phyloP scores from a whole-genome alignment of 2,113 vertebrate species.

The Hippocampus barbouri region DNA sequence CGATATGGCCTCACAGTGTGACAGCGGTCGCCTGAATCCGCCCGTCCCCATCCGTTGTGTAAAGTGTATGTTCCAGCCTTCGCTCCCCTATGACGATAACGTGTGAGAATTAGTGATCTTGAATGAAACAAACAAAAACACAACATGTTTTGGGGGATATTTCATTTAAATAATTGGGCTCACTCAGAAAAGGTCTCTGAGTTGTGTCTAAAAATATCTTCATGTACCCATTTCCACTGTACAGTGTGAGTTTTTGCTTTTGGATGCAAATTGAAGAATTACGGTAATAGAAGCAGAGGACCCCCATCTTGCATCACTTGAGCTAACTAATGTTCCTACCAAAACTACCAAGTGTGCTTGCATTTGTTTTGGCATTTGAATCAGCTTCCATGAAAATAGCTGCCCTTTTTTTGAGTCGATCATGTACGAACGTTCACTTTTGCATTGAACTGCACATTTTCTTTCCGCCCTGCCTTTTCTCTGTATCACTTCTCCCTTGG shows the following conservation, averaged over 20 bases:
- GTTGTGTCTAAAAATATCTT: not conserved
- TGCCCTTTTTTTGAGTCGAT: not conserved
- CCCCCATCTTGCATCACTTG: not conserved
- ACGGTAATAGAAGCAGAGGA: not conserved
- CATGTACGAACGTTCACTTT: not conserved
- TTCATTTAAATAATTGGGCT: too few species aligned
- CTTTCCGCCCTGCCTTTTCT: not conserved
- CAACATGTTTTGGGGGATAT: too few species aligned
- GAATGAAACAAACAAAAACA: too few species aligned
- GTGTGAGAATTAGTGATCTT: too few species aligned
- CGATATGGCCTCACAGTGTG: constrained; percentile 31
- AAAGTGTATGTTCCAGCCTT: constrained; percentile 19
- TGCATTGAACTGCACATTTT: constrained; percentile 2
- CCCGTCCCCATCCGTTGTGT: constrained; percentile 26
- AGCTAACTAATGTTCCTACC: not conserved
- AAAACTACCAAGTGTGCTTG: too few species aligned
- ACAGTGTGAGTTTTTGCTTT: not conserved
- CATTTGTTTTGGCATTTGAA: not conserved
- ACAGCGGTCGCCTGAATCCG: not conserved
- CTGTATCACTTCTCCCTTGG: constrained; percentile 19
- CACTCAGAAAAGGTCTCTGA: too few species aligned
- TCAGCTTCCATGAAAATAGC: not conserved
- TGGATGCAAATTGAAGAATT: not conserved
- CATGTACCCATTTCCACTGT: not conserved
- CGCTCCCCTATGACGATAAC: not conserved